A percentile compares a stretch with the other conserved stretches of the same genome.
phyloP scores from a whole-genome alignment of 1,140 invertebrate species.

The Drosophila funebris region DNA sequence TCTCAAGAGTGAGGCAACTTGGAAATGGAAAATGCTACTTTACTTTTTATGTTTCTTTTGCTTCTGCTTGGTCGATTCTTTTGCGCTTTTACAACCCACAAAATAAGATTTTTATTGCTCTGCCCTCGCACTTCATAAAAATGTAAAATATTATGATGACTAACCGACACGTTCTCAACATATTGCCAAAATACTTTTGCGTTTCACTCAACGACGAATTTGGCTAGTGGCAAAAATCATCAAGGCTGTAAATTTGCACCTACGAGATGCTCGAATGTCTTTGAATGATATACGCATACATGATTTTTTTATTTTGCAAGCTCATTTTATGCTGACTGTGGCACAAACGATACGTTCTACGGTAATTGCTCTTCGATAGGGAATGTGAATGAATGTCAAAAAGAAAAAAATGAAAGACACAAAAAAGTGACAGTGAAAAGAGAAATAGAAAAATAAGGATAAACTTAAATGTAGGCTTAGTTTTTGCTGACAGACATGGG shows the following conservation, averaged over 20 bases:
- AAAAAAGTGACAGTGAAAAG: neutral
- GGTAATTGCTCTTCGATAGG: slow-evolving; percentile 26
- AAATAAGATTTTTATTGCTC: slow-evolving; percentile 79
- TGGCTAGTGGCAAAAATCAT: slow-evolving; percentile 52
- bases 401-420: neutral
- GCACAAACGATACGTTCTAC: slow-evolving; percentile 32
- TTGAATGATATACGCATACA: slow-evolving; percentile 13
- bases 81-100: slow-evolving; percentile 76
- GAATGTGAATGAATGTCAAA: neutral
- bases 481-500: neutral
- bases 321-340: slow-evolving; percentile 35
- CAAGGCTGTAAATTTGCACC: slow-evolving; percentile 39
- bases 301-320: slow-evolving; percentile 12
- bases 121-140: slow-evolving; percentile 77
- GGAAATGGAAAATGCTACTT: slow-evolving; percentile 56
- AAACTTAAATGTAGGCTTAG: neutral
- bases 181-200: slow-evolving; percentile 31
- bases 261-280: neutral
- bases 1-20: slow-evolving; percentile 4
- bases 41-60: slow-evolving; percentile 19
- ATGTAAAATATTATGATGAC: slow-evolving; percentile 82
- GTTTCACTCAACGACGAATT: slow-evolving; percentile 4
- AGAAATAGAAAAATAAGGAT: neutral
- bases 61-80: slow-evolving; percentile 20
- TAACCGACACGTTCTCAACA: slow-evolving; percentile 66